Base-by-base conservation (phyloP, 1,140 invertebrate genomes). In the Lasioglossum baleicum region DNA sequence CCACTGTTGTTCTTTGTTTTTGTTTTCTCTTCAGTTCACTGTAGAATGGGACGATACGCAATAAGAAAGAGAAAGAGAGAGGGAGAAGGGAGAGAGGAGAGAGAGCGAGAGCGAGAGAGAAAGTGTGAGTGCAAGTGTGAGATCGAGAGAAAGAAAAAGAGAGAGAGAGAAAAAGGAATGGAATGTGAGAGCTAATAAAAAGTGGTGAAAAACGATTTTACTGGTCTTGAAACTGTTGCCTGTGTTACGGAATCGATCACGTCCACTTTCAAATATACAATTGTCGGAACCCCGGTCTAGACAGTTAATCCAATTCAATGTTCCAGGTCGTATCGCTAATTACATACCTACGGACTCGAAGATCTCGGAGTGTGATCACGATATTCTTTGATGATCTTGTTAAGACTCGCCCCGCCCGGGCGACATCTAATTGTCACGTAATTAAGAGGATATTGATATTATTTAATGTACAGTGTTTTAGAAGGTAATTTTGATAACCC, bases 151-250 rank as follows among this genome's bases (percentile, higher is more conserved):
- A 17, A 53, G 11, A 17, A 5, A 53, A 2, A 53, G 13, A 2
- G 51, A 17, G 15, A 53, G 51, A 53, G 51, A 17, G 51, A 53
- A 15, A 53, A 20, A 65, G 61, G 69, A 48, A 79, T 79, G 76
- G 76, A 79, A 73, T 73, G 70, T 73, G 76, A 79, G 76, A 70
- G 76, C 58, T 66, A 79, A 79, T 79, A 79, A 79, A 79, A 79
- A 79, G 48, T 73, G 61, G 51, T 73, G 60, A 65, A 58, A 64
- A 78, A 58, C 42, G 56, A 70, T 44, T 51, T 22, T 53, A 15
- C 35, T 72, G 60, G 8, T 72, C 22, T 73, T 79, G n/a, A 58
- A 61, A 79, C 31, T 79, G 69, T 72, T 48, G 5, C n/a, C 58
- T 17, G 26, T n/a, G 20, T 10, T 20, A 48, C 64, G 40, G 20